Base-by-base conservation (phyloP, 2,797 vertebrate genomes). In the Myotis pilosus region DNA sequence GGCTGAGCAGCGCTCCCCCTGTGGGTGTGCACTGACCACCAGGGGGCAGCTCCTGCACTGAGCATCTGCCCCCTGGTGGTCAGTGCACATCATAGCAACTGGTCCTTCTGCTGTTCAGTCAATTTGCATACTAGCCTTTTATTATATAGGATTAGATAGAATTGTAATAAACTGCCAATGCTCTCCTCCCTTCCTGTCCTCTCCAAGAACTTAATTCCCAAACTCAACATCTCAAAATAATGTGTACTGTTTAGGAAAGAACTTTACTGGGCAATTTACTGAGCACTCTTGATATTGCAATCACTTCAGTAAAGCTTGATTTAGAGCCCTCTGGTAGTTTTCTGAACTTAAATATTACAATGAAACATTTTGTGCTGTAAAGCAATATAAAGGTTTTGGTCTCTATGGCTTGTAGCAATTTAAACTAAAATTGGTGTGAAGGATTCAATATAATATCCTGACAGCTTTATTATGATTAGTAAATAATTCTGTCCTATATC, bases 291-390 rank as follows among this genome's bases (percentile, higher is more conserved):
- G 6, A 33, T 44, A 79, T 2, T 64, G 3, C 0, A 81, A 78
- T 19, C 80, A 53, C 82, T 95, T 92, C 36, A 88, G 38, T 4
- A 86, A 92, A 95, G 51, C 16, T 71, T 74, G 5, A 89, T 57
- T 86, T 79, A 89, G 83, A 62, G 23, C 6, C 22, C 7, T 49
- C 36, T 86, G 28, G 5, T 9, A 49, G 20, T 87, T 90, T 83
- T 69, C n/a, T 57, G 5, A 78, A 75, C 25, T 80, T 25, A 36
- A 84, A 64, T 28, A 87, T 47, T 47, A 78, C 1, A 60, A 72
- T 16, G 12, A 79, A 88, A 60, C 5, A 47, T 19, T 80, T 75
- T 75, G 62, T 72, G 47, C 17, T 38, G 33, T 71, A 0, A 38
- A 92, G 71, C 11, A 72, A 55, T 20, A 87, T n/a, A 28, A 76